Conservation (phyloP, 64 coral and sea anemone genomes). For the Platygyra sinensis region DNA sequence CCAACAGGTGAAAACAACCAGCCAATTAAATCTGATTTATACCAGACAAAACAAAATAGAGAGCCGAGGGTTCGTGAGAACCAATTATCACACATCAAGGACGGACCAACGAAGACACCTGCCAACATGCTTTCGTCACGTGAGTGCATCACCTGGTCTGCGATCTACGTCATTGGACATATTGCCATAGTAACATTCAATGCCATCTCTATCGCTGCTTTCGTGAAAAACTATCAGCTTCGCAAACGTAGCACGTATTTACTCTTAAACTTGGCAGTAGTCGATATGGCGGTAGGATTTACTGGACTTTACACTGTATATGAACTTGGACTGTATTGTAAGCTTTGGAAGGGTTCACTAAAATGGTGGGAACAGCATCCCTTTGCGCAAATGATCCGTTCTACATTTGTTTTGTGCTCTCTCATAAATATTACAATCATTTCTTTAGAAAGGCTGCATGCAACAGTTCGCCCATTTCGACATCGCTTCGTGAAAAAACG, state of each 20-base stretch:
- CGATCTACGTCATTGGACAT: background rate
- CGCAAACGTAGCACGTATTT: conserved; percentile 1
- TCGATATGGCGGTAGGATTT: background rate
- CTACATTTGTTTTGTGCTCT: background rate
- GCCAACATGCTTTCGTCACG: background rate
- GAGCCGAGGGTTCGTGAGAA: too few relatives aligned
- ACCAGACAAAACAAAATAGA: too few relatives aligned
- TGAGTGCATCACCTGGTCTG: background rate
- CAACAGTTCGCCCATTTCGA: background rate
- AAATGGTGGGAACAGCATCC: too few relatives aligned
- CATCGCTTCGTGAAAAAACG: background rate
- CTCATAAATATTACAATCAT: background rate
- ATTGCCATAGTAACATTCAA: background rate
- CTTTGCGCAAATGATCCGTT: background rate
- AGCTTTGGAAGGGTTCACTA: background rate
- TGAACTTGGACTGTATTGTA: conserved; percentile 3
- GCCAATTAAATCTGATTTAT: too few relatives aligned
- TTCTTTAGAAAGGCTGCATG: conserved; percentile 6
- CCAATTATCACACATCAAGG: too few relatives aligned
- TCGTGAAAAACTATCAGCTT: background rate
- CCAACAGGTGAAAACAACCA: too few relatives aligned
- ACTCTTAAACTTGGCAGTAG: background rate
- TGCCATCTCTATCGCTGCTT: background rate
- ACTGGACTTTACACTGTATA: background rate
- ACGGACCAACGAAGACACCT: too few relatives aligned